Percentiles rank a stretch among this genome's conserved stretches.
These are phyloP conservation scores for Elysia crispata DNA, from an alignment of 2,888 invertebrate genomes.

Conservation along the genomic window DNA sequence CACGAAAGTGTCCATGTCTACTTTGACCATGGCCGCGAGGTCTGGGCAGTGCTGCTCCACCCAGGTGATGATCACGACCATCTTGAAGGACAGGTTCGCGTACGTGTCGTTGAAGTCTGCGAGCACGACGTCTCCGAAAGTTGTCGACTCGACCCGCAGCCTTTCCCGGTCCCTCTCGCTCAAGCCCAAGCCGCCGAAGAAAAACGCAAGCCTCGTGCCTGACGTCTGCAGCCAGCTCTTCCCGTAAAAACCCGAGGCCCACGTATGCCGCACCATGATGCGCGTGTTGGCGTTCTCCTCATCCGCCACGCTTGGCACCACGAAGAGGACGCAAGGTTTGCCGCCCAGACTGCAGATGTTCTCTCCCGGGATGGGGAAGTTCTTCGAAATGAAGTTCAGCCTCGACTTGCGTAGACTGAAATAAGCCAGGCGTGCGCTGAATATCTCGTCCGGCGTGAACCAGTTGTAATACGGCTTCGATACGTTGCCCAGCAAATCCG, in stretches of 20 bases:
- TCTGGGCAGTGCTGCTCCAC: constrained; percentile 7
- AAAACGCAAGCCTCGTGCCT: not conserved
- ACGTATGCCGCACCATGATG: not conserved
- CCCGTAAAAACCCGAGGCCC: not conserved
- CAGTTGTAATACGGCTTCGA: too few relatives aligned
- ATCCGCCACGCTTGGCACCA: not conserved
- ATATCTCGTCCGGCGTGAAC: too few relatives aligned
- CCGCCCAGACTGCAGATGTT: too few relatives aligned
- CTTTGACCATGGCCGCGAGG: constrained; percentile 19
- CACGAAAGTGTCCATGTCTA: constrained; percentile 43
- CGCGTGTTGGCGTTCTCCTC: not conserved
- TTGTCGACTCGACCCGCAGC: not conserved
- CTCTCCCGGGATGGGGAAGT: too few relatives aligned
- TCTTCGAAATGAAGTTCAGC: too few relatives aligned
- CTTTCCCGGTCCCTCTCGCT: not conserved
- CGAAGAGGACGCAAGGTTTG: not conserved
- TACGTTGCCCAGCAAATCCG: too few relatives aligned
- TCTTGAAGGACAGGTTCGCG: constrained; percentile 33
- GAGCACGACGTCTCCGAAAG: constrained; percentile 22
- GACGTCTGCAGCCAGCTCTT: not conserved
- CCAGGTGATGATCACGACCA: constrained; percentile 16
- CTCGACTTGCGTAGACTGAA: too few relatives aligned
- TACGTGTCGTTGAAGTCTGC: constrained; percentile 35
- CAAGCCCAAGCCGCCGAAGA: not conserved
- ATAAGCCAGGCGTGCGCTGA: too few relatives aligned